These are phyloP conservation scores for Rhagoletis pomonella DNA, from an alignment of 1,140 invertebrate species.

Conservation along the genomic window DNA sequence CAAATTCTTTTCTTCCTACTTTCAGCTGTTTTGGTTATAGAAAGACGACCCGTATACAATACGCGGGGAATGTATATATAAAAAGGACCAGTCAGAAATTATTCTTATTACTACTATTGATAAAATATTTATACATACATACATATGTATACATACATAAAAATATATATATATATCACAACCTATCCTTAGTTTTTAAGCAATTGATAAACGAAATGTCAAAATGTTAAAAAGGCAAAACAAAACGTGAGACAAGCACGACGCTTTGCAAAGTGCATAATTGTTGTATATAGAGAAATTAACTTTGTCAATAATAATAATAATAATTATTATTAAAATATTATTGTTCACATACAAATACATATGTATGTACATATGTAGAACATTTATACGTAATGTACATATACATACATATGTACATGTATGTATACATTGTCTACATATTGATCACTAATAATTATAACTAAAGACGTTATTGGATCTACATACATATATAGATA, in stretches of 20 bases:
- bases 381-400: not conserved
- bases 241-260: constrained; percentile 2
- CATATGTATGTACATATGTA: not conserved
- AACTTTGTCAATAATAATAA: constrained; percentile 16
- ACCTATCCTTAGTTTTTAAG: constrained; percentile 45
- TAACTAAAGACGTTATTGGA: not conserved
- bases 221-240: constrained; percentile 37
- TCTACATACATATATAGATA: not conserved
- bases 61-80: constrained; percentile 4
- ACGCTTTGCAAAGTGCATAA: not conserved
- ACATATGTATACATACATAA: constrained; percentile 5
- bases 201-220: constrained; percentile 51
- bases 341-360: constrained; percentile 28
- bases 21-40: constrained; percentile 34
- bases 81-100: constrained; percentile 28
- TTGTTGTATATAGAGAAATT: constrained; percentile 45
- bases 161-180: not conserved
- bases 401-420: not conserved
- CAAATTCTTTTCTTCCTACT: not conserved
- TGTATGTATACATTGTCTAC: constrained; percentile 19
- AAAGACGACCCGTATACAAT: constrained; percentile 12
- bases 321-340: not conserved
- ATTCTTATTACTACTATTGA: constrained; percentile 10
- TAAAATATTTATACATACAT: constrained; percentile 26
- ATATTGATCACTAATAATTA: constrained; percentile 15